These are phyloP conservation scores for Brachionus koreanus DNA, from an alignment of 1,140 invertebrate genomes.

Conservation along the genomic window DNA sequence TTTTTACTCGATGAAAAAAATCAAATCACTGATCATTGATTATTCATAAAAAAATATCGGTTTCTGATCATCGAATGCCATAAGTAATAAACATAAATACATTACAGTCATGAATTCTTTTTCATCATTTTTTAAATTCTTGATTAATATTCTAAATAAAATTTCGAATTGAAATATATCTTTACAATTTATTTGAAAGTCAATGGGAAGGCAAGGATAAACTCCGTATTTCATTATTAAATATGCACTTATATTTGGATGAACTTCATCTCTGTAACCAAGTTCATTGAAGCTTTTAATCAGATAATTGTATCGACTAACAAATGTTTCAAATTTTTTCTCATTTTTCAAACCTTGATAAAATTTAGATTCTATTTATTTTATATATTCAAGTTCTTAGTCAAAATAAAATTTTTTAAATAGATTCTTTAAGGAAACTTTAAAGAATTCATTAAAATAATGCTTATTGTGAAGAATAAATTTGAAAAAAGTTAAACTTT, in stretches of 20 bases:
- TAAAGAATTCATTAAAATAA: too few species aligned
- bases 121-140: constrained; percentile 1
- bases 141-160: constrained; percentile 30
- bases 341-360: neutral
- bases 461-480: too few species aligned
- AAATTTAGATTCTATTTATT: too few species aligned
- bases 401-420: neutral
- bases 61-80: constrained; percentile 26
- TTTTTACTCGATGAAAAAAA: too few species aligned
- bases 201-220: neutral
- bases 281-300: constrained; percentile 16
- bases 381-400: too few species aligned
- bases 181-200: constrained; percentile 26
- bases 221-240: constrained; percentile 23
- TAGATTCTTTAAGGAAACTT: too few species aligned
- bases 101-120: constrained; percentile 5
- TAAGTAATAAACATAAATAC: constrained; percentile 7
- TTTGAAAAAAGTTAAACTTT: too few species aligned
- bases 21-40: neutral
- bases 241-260: constrained; percentile 13
- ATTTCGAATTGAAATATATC: neutral
- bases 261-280: neutral
- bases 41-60: neutral
- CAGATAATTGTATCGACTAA: constrained; percentile 5
- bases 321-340: neutral